Evolutionary conservation across 2,888 invertebrate species (phyloP), one percentile per base, ranked within the genome.

Genomic region (Apamea epomidion): DNA sequence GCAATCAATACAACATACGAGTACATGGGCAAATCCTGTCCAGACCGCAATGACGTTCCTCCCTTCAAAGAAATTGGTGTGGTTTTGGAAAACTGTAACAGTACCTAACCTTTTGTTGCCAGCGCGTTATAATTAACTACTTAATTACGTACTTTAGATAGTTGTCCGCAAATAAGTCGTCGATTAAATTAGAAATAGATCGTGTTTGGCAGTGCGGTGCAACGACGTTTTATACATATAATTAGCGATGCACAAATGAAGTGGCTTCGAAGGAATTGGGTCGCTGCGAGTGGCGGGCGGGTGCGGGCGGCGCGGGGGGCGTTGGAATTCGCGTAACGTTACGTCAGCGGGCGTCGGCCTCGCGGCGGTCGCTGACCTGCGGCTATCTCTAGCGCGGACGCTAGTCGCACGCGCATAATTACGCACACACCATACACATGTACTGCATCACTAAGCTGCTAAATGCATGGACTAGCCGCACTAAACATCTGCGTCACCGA

Each of bases 291-390:
- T 91, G 88, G 89, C 90, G 90, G 91, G 90, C 83, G 89, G 90
- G 89, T 88, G 89, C 84, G 87, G 86, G 92, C 76, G 91, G 87
- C 89, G 90, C 91, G 91, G 91, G 92, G 91, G 91, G 88, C 92
- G 92, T 94, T 92, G 96, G 96, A 96, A 96, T 96, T 96, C 96
- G 96, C 97, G 95, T 96, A 96, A 96, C 94, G 95, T 97, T 97
- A 97, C 97, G 97, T 97, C 97, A 97, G 96, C 95, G 97, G 95
- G 92, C 96, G 94, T 94, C 95, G 96, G 95, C 97, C 97, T 94
- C 95, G 94, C 94, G 90, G 87, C 96, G 97, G 96, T 95, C 96
- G 93, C 93, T 94, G 96, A 97, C 97, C 97, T 92, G 94, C 94
- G 93, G 95, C 96, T 96, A 96, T 96, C 96, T 96, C 96, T 96